phyloP scores from a whole-genome alignment of 2,888 invertebrate species.

The Drosophila lacicola region DNA sequence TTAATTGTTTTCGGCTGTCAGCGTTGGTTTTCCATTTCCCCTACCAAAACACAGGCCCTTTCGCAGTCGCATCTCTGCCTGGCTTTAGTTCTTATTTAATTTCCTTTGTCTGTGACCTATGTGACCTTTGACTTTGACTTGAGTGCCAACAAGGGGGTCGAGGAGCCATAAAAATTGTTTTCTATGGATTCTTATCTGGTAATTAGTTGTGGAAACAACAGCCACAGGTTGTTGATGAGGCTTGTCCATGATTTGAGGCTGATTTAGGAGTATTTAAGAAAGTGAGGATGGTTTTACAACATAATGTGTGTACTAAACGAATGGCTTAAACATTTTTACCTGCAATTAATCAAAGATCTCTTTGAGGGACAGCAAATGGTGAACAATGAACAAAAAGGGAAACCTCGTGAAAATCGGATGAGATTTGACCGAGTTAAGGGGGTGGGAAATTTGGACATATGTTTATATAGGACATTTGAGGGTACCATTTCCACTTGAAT shows the following conservation, averaged over 20 bases:
- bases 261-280: background rate
- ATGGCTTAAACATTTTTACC: background rate
- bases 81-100: slow-evolving; percentile 9
- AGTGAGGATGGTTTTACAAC: background rate
- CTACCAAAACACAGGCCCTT: slow-evolving; percentile 7
- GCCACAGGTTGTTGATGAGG: slow-evolving; percentile 53
- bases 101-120: background rate
- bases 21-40: slow-evolving; percentile 2
- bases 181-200: slow-evolving; percentile 37
- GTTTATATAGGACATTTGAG: no score
- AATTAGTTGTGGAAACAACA: slow-evolving; percentile 65
- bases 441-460: no score
- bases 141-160: slow-evolving; percentile 10
- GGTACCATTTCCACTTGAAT: no score
- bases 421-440: no score
- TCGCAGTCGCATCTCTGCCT: slow-evolving; percentile 6
- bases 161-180: slow-evolving; percentile 51
- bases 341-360: slow-evolving; percentile 1
- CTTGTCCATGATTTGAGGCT: background rate
- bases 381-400: no score
- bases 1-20: slow-evolving; percentile 65
- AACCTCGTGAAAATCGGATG: no score
- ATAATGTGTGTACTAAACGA: background rate
- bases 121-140: slow-evolving; percentile 38
- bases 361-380: background rate